Conservation (phyloP, 35 echinoderm and acorn worm species). For the Anneissia japonica region DNA sequence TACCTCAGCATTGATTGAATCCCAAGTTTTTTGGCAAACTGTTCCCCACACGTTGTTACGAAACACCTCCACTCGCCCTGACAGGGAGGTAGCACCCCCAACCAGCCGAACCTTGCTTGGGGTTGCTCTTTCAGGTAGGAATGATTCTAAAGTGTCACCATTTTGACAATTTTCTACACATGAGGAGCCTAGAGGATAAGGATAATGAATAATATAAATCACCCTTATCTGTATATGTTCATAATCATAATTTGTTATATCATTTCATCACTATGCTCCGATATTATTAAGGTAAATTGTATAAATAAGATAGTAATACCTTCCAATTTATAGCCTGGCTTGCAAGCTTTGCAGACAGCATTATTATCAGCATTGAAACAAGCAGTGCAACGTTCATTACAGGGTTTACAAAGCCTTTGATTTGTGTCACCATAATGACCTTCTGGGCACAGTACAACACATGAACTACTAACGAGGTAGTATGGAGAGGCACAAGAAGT, state of each 20-base stretch:
- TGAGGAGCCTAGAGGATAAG: constrained; percentile 10
- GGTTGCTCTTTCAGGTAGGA: constrained; percentile 6
- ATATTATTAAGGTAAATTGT: too few relatives aligned
- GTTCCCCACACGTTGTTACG: constrained; percentile 64
- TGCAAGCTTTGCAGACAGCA: constrained; percentile 56
- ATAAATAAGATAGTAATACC: constrained; percentile 21
- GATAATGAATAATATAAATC: not conserved
- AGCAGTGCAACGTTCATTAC: constrained; percentile 42
- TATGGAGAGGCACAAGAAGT: constrained; percentile 30
- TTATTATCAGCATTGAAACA: constrained; percentile 68
- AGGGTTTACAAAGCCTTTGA: constrained; percentile 30
- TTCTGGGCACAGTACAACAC: constrained; percentile 29
- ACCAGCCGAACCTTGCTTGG: constrained; percentile 36
- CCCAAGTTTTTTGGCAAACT: constrained; percentile 62
- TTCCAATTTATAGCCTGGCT: constrained; percentile 42
- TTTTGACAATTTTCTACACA: constrained; percentile 41
- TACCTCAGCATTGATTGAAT: constrained; percentile 64
- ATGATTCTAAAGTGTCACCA: not conserved
- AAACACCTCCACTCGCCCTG: constrained; percentile 61
- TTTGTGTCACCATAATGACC: constrained; percentile 64
- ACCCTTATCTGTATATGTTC: not conserved
- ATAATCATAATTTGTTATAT: not conserved
- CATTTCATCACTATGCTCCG: not conserved
- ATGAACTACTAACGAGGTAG: constrained; percentile 47
- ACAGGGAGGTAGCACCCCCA: constrained; percentile 40